Evolutionary conservation across 2,888 invertebrate species (phyloP), one percentile per base, ranked within the genome.

Genomic region (Lissocephala sabroskyi): DNA sequence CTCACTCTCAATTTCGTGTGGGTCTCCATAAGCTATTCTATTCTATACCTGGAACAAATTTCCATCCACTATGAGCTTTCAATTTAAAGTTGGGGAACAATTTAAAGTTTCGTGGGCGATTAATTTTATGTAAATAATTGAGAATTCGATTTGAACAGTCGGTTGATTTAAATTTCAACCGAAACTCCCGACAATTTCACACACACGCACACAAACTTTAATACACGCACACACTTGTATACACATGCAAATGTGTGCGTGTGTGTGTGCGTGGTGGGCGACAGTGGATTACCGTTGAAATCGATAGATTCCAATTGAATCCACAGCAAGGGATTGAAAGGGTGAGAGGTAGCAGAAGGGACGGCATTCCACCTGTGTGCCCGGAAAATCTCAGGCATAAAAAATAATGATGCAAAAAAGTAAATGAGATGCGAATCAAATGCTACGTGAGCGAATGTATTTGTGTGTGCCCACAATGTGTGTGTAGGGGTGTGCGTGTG

Each of bases 91-190:
- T 23, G 23, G 23, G 23, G 7, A 23, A 23, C 30, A 26, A 26
- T 30, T 30, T 30, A 30, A 30, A 30, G 30, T 30, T 30, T 30
- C 30, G n/a, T 3, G n/a, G 3, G n/a, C 5, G 9, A 6, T 26
- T 26, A 26, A 26, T 51, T 52, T 55, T 58, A 52, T 54, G 54
- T 54, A 49, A 52, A 58, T 53, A 58, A 45, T 49, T 41, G 30
- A 30, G 51, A 23, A 23, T 23, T 23, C 3, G 7, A 23, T 3
- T 23, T 23, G 23, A 23, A 7, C 23, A 23, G 7, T 23, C 23
- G 23, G 7, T 23, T 48, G 43, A 53, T 59, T 58, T 50, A 58
- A 58, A 56, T 52, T 52, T 45, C 33, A 37, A 11, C 30, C 3
- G 13, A 6, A 35, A 4, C 6, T 36, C 23, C 19, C 41, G 29